phyloP scores from a whole-genome alignment of 2,888 invertebrate species.

The Polydrusus tereticollis region DNA sequence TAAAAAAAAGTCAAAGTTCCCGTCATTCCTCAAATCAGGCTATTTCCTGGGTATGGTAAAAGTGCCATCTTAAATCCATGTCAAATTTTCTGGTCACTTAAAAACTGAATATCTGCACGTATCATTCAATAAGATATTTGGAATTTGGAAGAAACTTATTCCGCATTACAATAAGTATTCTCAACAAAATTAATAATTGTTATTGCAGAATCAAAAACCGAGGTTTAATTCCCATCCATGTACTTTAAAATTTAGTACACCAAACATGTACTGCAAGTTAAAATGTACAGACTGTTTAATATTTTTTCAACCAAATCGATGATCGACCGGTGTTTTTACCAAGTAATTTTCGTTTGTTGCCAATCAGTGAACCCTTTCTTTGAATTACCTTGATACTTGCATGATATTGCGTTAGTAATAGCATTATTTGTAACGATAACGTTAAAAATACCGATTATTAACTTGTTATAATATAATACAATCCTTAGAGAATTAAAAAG shows the following conservation, averaged over 20 bases:
- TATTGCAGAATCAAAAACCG: background rate
- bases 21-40: no score
- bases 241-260: background rate
- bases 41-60: no score
- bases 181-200: background rate
- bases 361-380: conserved; percentile 33
- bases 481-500: no score
- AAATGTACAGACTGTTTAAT: background rate
- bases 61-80: no score
- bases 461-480: no score
- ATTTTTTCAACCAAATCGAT: conserved; percentile 18
- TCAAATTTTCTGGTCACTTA: no score
- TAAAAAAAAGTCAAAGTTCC: no score
- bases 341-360: conserved; percentile 40
- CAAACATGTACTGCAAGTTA: background rate
- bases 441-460: no score
- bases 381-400: conserved; percentile 11
- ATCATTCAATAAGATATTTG: no score
- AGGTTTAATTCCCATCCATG: background rate
- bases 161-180: background rate
- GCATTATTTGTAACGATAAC: no score
- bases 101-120: no score
- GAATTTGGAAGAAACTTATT: conserved; percentile 1
- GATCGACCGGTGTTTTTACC: conserved; percentile 19
- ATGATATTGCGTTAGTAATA: no score